Evolutionary conservation across 1,140 invertebrate genomes (phyloP).

Genomic region (Scylla paramamosain): DNA sequence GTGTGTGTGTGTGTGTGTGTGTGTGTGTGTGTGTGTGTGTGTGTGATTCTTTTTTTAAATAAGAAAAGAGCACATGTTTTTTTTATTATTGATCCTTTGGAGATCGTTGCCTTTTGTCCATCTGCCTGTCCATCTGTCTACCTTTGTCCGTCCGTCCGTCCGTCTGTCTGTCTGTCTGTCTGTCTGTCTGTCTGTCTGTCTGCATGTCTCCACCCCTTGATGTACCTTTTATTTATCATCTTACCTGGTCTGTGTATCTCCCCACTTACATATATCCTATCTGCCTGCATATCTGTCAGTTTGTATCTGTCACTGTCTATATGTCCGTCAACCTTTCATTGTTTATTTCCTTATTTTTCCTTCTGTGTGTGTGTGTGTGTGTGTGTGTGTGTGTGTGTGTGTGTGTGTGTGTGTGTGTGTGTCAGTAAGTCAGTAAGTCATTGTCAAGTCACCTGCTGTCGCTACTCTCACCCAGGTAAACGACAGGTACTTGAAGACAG

Average conservation of each 20-base stretch:
- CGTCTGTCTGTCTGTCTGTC: conserved; percentile 32
- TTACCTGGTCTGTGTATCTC: neutral
- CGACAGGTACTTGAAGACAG: neutral
- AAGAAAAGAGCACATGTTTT: neutral
- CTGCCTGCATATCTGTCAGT: neutral
- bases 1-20: no score
- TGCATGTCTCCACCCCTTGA: neutral
- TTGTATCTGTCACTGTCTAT: neutral
- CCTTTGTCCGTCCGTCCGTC: neutral
- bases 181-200: neutral
- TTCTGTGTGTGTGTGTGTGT: conserved; percentile 39
- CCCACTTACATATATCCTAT: neutral
- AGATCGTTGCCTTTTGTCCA: neutral
- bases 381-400: conserved; percentile 45
- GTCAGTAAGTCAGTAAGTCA: conserved; percentile 4
- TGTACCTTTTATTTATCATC: neutral
- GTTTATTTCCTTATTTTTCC: neutral
- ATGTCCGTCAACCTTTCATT: neutral
- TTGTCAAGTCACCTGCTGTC: neutral
- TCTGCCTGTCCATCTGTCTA: conserved; percentile 25
- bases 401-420: conserved; percentile 14
- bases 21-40: neutral
- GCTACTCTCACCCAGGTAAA: neutral
- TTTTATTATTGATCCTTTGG: neutral
- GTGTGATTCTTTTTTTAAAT: neutral